These are phyloP conservation scores for Lepus americanus DNA, from an alignment of 2,113 vertebrate species.

Conservation along the genomic window DNA sequence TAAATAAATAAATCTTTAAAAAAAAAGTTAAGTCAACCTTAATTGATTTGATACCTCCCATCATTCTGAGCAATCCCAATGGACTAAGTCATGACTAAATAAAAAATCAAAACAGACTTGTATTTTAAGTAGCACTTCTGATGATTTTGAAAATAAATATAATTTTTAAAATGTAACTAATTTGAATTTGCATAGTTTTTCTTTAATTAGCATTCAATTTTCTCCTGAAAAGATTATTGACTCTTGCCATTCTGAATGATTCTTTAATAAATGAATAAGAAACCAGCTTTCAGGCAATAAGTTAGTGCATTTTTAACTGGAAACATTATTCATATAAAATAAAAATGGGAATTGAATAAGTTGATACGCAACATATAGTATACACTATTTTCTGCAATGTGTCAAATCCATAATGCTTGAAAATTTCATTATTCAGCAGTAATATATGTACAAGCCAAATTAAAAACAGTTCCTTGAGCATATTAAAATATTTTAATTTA, in stretches of 20 bases:
- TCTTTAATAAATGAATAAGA: neutral
- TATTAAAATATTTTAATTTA: neutral
- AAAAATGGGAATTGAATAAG: neutral
- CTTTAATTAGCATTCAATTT: constrained; percentile 21
- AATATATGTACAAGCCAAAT: neutral
- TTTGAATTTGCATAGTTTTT: neutral
- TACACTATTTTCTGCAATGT: neutral
- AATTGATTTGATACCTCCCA: neutral
- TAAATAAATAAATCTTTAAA: no score
- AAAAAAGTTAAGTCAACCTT: neutral
- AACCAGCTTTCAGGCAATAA: neutral
- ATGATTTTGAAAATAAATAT: neutral
- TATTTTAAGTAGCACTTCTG: neutral
- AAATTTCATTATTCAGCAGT: neutral
- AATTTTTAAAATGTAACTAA: neutral
- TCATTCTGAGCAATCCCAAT: neutral
- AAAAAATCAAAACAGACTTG: neutral
- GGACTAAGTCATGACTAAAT: neutral
- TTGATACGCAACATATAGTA: neutral
- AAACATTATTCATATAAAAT: neutral
- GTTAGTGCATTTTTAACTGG: neutral
- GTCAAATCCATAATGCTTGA: neutral
- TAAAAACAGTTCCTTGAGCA: neutral
- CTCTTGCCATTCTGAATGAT: neutral
- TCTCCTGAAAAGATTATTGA: neutral